Evolutionary conservation across 2,797 vertebrate species (phyloP).

Genomic region (Podarcis siculus): DNA sequence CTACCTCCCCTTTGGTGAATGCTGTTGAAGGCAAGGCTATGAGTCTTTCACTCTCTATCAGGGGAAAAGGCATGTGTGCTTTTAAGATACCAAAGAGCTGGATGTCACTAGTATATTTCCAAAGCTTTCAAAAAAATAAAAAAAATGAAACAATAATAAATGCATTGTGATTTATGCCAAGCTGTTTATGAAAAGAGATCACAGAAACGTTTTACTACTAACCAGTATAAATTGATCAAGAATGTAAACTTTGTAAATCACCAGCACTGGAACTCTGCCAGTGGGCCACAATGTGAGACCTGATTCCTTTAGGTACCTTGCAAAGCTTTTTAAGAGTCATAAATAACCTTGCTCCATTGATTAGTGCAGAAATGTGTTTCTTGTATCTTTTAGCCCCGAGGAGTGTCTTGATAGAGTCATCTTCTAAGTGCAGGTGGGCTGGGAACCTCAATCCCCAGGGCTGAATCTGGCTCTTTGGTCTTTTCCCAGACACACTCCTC

Average conservation of each 20-base stretch:
- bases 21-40: not conserved
- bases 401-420: not conserved
- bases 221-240: constrained; percentile 45
- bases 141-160: constrained; percentile 28
- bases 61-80: not conserved
- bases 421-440: not conserved
- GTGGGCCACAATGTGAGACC: not conserved
- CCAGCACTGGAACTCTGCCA: not conserved
- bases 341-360: not conserved
- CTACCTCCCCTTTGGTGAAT: not conserved
- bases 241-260: constrained; percentile 18
- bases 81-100: constrained; percentile 19
- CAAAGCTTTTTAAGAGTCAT: constrained; percentile 4
- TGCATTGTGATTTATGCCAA: constrained; percentile 56
- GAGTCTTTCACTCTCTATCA: constrained; percentile 11
- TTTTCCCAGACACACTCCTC: too few relatives aligned
- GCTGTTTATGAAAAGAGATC: constrained; percentile 37
- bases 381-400: not conserved
- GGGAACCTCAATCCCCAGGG: not conserved
- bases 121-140: constrained; percentile 36
- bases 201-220: constrained; percentile 48
- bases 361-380: not conserved
- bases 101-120: constrained; percentile 41
- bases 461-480: too few relatives aligned
- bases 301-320: not conserved